Evolutionary conservation across 2,888 invertebrate species (phyloP), one percentile per base, ranked within the genome.

Genomic region (Ormia ochracea): DNA sequence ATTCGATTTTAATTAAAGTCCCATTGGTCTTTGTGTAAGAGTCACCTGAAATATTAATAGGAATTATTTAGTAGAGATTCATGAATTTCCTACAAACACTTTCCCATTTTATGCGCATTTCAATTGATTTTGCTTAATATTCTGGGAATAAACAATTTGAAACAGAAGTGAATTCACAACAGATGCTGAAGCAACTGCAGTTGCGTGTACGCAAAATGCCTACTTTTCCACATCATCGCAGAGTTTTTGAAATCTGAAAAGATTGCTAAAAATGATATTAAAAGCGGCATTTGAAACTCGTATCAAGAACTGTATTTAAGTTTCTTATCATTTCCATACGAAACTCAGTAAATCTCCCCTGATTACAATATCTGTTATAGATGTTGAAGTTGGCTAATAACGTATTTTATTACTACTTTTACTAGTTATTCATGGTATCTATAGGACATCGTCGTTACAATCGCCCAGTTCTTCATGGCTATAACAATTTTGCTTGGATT

Each of bases 401-500:
- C n/a, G 26, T 59, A 41, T 33, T 38, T 19, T 21, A 0, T 54
- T 19, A 31, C 31, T 43, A 28, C 45, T 63, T 56, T 38, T 36
- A 14, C 28, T 26, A 43, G 33, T 59, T 38, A 68, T 80, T 68
- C 36, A 52, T 73, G 63, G 72, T 58, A n/a, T n/a, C n/a, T n/a
- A n/a, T 56, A 36, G 63, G 33, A 76, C 56, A 73, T 80, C 73
- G 72, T 76, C 58, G 72, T 80, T 63, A 76, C 50, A 68, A 68
- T 63, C 56, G 73, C 76, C 43, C 68, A 68, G 43, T 68, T 68
- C 50, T 63, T 63, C 75, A 81, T 78, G 80, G 82, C 80, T 81
- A 77, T 83, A 82, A 83, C 82, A 78, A 81, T 81, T 84, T 84
- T 81, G 75, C 63, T 81, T 85, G 86, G 86, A 87, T 87, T 86